Evolutionary conservation across 2,113 vertebrate genomes (phyloP).

Genomic region (Hiodon alosoides): DNA sequence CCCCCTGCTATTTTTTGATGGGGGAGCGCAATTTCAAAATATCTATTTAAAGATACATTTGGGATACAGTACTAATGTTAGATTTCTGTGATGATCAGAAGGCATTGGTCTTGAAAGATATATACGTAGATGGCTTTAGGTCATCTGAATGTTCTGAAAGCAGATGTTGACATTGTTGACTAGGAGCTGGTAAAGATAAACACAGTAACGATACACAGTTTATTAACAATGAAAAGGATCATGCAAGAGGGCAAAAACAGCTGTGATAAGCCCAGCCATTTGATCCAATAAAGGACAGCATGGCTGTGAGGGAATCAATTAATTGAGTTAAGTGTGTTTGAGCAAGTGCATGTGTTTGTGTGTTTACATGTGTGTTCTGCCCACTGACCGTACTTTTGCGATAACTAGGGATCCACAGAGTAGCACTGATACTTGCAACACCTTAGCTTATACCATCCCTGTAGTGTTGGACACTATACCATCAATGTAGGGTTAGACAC

Average conservation of each 20-base stretch:
- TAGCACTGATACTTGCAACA: not conserved
- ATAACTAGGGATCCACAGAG: not conserved
- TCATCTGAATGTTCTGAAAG: constrained; percentile 14
- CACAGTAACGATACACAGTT: not conserved
- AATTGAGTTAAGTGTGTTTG: not conserved
- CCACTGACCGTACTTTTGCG: not conserved
- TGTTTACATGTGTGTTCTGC: not conserved
- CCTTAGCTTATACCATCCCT: too few species aligned
- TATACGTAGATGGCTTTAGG: constrained; percentile 21
- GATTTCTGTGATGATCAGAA: constrained; percentile 15
- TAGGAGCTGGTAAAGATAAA: not conserved
- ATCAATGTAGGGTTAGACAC: too few species aligned
- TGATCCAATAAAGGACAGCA: not conserved
- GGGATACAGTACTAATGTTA: constrained; percentile 14
- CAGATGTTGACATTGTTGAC: not conserved
- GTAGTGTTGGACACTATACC: too few species aligned
- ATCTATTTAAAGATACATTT: constrained; percentile 19
- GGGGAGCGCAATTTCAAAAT: not conserved
- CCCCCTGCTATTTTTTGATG: constrained; percentile 16
- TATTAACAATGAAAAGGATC: not conserved
- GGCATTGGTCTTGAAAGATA: too few species aligned
- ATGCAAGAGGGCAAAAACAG: not conserved
- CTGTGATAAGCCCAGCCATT: not conserved
- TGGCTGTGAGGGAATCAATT: not conserved
- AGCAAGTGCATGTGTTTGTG: not conserved